A percentile compares a stretch with the other conserved stretches of the same genome.
Conservation (phyloP, 2,888 invertebrate species). For the Epirrhoe alternata region DNA sequence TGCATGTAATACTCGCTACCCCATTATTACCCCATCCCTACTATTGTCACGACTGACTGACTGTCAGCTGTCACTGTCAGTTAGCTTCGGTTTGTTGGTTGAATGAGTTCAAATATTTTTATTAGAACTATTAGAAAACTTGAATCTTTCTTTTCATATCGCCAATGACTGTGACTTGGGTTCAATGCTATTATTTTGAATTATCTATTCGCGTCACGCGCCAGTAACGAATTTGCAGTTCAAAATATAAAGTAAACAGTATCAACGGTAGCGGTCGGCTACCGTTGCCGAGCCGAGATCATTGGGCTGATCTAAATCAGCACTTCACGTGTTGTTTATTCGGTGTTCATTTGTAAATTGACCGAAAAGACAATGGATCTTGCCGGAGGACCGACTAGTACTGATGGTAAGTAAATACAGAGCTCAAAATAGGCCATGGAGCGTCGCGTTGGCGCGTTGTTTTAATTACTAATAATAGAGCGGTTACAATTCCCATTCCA, state of each 20-base stretch:
- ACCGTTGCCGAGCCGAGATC: background rate
- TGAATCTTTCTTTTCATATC: background rate
- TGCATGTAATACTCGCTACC: too few relatives aligned
- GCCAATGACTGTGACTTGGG: background rate
- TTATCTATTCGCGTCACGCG: background rate
- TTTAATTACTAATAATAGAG: slow-evolving; percentile 58
- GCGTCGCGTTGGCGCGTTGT: slow-evolving; percentile 68
- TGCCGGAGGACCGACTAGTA: slow-evolving; percentile 62
- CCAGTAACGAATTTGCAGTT: slow-evolving; percentile 1
- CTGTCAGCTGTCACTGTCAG: too few relatives aligned
- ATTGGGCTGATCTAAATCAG: background rate
- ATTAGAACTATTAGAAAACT: too few relatives aligned
- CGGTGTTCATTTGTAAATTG: slow-evolving; percentile 30
- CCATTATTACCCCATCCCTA: too few relatives aligned
- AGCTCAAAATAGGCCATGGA: slow-evolving; percentile 55
- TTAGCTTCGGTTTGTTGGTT: too few relatives aligned
- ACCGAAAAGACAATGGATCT: slow-evolving; percentile 63
- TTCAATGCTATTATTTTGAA: background rate
- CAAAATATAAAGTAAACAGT: background rate
- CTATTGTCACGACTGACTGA: too few relatives aligned
- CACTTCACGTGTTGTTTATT: slow-evolving; percentile 41
- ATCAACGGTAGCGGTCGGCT: background rate
- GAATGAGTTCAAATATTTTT: too few relatives aligned
- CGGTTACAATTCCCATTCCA: slow-evolving; percentile 53
- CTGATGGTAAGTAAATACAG: slow-evolving; percentile 65